A percentile compares a stretch with the other conserved stretches of the same genome.
phyloP scores from a whole-genome alignment of 2,113 vertebrate species.

The Corythaixoides concolor region DNA sequence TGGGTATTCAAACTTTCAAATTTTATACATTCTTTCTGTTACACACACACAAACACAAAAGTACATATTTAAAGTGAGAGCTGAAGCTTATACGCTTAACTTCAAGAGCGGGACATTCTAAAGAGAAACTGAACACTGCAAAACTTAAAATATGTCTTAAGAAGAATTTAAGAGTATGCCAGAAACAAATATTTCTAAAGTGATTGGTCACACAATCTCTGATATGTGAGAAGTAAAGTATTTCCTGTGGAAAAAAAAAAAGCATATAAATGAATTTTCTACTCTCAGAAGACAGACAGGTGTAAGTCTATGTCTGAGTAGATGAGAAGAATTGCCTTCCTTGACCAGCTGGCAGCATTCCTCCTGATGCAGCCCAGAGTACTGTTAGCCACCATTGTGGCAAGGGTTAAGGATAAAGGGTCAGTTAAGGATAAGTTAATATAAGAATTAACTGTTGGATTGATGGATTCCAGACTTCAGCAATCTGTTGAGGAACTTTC shows the following conservation, averaged over 20 bases:
- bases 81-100: neutral
- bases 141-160: no score
- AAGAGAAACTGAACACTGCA: neutral
- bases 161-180: accelerated
- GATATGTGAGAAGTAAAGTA: neutral
- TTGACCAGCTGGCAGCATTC: neutral
- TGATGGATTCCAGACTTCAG: neutral
- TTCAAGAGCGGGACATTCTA: neutral
- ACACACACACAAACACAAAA: neutral
- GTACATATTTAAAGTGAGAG: neutral
- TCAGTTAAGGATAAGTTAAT: no score
- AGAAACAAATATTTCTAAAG: neutral
- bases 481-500: neutral
- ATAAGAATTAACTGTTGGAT: neutral
- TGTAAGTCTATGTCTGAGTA: neutral
- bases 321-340: neutral
- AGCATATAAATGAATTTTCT: neutral
- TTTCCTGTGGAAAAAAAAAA: neutral
- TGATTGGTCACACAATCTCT: neutral
- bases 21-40: neutral
- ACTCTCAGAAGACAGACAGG: neutral
- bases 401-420: neutral
- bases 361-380: neutral
- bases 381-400: neutral
- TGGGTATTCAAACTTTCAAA: neutral